A percentile compares a stretch with the other conserved stretches of the same genome.
Conservation (phyloP, 2,797 vertebrate genomes). For the Coluber constrictor region DNA sequence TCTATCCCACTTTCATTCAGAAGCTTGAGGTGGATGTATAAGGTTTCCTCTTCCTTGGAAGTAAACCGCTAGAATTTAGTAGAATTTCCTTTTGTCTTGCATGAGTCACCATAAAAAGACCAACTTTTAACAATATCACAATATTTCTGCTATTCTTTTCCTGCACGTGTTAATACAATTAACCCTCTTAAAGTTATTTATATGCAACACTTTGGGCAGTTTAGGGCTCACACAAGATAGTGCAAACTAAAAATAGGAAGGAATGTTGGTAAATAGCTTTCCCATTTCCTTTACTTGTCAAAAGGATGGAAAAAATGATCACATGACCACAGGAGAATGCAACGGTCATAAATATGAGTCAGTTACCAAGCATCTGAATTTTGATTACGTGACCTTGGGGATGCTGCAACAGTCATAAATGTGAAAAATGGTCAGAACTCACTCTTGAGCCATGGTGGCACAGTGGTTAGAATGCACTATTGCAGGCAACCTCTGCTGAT, state of each 20-base stretch:
- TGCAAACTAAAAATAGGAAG: not conserved
- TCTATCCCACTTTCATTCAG: not conserved
- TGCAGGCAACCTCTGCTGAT: no score
- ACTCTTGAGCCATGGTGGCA: not conserved
- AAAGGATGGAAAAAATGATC: not conserved
- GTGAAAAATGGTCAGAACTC: not conserved
- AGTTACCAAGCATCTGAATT: not conserved
- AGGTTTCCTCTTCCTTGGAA: not conserved
- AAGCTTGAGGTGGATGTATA: not conserved
- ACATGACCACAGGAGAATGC: not conserved
- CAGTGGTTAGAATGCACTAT: no score
- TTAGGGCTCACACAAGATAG: not conserved
- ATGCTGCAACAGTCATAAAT: not conserved
- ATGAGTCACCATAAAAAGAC: not conserved
- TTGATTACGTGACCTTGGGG: not conserved
- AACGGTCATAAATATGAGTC: not conserved
- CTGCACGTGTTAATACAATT: not conserved
- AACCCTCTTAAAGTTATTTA: not conserved
- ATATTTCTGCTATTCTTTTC: not conserved
- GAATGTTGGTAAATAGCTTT: not conserved
- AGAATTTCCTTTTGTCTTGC: not conserved
- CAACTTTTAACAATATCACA: not conserved
- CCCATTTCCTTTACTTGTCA: not conserved
- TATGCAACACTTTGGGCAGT: not conserved
- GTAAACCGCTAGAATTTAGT: not conserved